Evolutionary conservation across 1,140 invertebrate species (phyloP).

Genomic region (Drosophila yakuba): DNA sequence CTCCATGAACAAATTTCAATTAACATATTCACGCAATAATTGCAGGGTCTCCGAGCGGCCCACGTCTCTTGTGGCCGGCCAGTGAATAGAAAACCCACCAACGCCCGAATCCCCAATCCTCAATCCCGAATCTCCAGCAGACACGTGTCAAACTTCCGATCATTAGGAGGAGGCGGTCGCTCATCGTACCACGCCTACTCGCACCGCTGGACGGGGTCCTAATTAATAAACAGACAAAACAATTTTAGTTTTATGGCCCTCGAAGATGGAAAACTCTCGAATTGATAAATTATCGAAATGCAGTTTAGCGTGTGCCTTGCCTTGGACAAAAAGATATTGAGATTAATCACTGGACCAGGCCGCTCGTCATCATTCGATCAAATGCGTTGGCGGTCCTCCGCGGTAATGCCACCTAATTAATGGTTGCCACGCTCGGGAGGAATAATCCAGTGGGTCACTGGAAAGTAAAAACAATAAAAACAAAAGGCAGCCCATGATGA

Average conservation of each 20-base stretch:
- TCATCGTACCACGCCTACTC: slow-evolving; percentile 63
- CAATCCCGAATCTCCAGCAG: slow-evolving; percentile 19
- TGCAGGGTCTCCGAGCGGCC: slow-evolving; percentile 46
- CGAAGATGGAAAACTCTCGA: slow-evolving; percentile 14
- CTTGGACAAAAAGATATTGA: slow-evolving; percentile 73
- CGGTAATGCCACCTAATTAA: slow-evolving; percentile 74
- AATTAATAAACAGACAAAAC: slow-evolving; percentile 80
- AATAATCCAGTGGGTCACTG: slow-evolving; percentile 49
- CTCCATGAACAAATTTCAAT: slow-evolving; percentile 76
- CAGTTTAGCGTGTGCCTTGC: slow-evolving; percentile 74
- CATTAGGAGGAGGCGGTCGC: slow-evolving; percentile 57
- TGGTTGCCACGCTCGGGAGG: slow-evolving; percentile 50
- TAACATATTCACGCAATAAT: slow-evolving; percentile 82
- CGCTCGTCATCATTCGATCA: slow-evolving; percentile 42
- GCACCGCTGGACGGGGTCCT: slow-evolving; percentile 32
- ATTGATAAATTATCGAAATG: slow-evolving; percentile 78
- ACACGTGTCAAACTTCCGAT: slow-evolving; percentile 81
- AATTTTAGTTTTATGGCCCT: slow-evolving; percentile 60
- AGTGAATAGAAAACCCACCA: slow-evolving; percentile 16
- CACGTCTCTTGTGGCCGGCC: slow-evolving; percentile 47
- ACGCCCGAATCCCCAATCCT: slow-evolving; percentile 25
- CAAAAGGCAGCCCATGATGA: slow-evolving; percentile 12
- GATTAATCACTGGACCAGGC: slow-evolving; percentile 65
- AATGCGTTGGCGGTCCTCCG: slow-evolving; percentile 66
- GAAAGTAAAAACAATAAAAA: slow-evolving; percentile 13